Conservation (phyloP, 2,888 invertebrate species). For the Caenorhabditis sinica region DNA sequence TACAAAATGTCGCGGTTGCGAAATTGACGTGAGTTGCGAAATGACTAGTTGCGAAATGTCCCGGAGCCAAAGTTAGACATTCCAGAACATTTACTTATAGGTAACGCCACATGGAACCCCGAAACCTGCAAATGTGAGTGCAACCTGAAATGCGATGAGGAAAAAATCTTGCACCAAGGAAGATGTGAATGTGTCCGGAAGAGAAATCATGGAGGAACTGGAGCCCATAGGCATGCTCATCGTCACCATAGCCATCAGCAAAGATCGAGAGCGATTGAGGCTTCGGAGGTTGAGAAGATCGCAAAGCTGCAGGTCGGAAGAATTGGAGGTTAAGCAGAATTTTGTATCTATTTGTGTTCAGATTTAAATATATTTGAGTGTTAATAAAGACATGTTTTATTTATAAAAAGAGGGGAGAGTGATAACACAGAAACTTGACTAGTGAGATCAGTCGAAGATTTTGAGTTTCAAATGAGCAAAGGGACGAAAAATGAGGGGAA, state of each 20-base stretch:
- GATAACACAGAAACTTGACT: too few species aligned
- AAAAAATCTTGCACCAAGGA: slow-evolving; percentile 1
- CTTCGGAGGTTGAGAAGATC: slow-evolving; percentile 47
- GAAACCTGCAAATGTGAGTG: slow-evolving; percentile 59
- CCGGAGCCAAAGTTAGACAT: too few species aligned
- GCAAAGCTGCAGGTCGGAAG: slow-evolving; percentile 51
- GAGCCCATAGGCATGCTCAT: slow-evolving; percentile 11
- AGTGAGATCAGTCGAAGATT: too few species aligned
- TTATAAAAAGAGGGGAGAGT: too few species aligned
- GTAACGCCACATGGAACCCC: slow-evolving; percentile 51
- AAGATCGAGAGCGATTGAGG: slow-evolving; percentile 29
- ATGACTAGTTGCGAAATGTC: too few species aligned
- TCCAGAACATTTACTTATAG: slow-evolving; percentile 16
- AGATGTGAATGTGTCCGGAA: slow-evolving; percentile 49
- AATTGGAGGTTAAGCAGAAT: slow-evolving; percentile 10
- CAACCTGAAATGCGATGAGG: slow-evolving; percentile 37
- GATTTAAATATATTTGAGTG: too few species aligned
- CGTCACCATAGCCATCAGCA: slow-evolving; percentile 13
- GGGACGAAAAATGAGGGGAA: too few species aligned
- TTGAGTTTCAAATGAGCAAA: too few species aligned
- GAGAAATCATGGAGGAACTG: neutral
- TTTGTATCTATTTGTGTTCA: neutral
- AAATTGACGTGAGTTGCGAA: too few species aligned
- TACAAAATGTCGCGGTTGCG: too few species aligned
- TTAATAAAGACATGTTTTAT: too few species aligned